Base-by-base conservation (phyloP, 92 coral and sea anemone species). In the Muricea muricata region DNA sequence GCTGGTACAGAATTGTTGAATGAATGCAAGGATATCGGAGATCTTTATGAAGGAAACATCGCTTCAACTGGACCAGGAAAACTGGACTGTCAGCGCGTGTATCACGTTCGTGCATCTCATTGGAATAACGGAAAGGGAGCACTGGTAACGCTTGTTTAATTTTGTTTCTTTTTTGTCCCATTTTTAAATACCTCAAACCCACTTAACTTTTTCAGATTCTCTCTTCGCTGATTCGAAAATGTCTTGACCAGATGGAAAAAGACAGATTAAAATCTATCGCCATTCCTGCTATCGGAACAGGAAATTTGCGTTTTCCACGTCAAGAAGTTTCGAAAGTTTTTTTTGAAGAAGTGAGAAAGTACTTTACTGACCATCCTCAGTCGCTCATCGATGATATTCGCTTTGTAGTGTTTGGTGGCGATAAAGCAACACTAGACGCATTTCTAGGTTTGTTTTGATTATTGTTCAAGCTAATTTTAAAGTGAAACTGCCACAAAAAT, bases 161-260 rank as follows among this genome's bases (percentile, higher is more conserved):
- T 20, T 23, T 0, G 10, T n/a, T 7, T 57, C 0, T 7, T 6
- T 29, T 57, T 26, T n/a, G 6, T 2, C 11, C 4, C 24, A 55
- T 6, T 55, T 10, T 33, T 7, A 3, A 25, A 29, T 12, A 24
- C 0, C 1, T 17, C 1, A 24, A n/a, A 12, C 50, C 15, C 37
- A 48, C 14, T 13, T 61, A 5, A 24, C 25, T 11, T 31, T 26
- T 71, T 18, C 41, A 85, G 89, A 72, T 52, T 25, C 57, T 85
- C 6, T 34, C 24, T 35, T 21, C 47, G n/a, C 47, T 85, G 0
- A 41, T 94, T 29, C 20, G 70, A 75, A 76, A 57, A 1, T 91
- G 98, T 47, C 87, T 94, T 17, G 35, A 63, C 0, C 88, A 91
- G 85, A 89, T 93, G 7, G 85, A 85, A 58, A 74, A 75, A 26